Conservation (phyloP, 2,888 invertebrate species). For the Pimpla rufipes region DNA sequence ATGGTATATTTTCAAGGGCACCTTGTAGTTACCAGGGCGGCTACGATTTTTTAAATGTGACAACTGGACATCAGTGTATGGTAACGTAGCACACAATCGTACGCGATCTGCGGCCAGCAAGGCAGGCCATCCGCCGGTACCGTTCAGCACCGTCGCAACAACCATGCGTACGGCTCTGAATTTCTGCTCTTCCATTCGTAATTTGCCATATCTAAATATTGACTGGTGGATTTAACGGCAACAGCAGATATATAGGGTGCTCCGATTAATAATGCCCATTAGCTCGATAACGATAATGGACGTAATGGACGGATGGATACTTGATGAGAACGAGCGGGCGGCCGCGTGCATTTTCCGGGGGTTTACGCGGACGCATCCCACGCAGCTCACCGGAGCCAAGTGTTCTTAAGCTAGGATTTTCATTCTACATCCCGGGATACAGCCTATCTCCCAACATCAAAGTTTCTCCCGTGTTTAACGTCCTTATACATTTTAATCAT, state of each 20-base stretch:
- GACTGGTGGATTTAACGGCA: not conserved
- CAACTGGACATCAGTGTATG: not conserved
- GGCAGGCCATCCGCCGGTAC: not conserved
- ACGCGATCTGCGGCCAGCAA: not conserved
- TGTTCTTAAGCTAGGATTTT: conserved; percentile 45
- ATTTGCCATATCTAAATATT: conserved; percentile 2
- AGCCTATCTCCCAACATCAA: conserved; percentile 6
- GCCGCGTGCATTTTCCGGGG: conserved; percentile 34
- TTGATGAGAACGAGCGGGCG: conserved; percentile 42
- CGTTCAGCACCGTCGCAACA: not conserved
- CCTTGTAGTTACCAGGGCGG: no score
- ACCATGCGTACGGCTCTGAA: not conserved
- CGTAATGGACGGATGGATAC: conserved; percentile 48
- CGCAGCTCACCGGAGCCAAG: not conserved
- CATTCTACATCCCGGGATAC: conserved; percentile 25
- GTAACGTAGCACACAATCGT: not conserved
- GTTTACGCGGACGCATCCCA: not conserved
- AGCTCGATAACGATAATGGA: conserved; percentile 76
- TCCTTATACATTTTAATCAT: conserved; percentile 43
- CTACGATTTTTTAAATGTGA: not conserved
- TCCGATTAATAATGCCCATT: conserved; percentile 60
- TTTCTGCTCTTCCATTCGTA: not conserved
- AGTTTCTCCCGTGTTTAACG: conserved; percentile 19
- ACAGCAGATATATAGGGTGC: not conserved
- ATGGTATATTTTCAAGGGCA: not conserved